A percentile compares a stretch with the other conserved stretches of the same genome.
Evolutionary conservation across 2,113 vertebrate species (phyloP).

Genomic region (Phaethon lepturus): DNA sequence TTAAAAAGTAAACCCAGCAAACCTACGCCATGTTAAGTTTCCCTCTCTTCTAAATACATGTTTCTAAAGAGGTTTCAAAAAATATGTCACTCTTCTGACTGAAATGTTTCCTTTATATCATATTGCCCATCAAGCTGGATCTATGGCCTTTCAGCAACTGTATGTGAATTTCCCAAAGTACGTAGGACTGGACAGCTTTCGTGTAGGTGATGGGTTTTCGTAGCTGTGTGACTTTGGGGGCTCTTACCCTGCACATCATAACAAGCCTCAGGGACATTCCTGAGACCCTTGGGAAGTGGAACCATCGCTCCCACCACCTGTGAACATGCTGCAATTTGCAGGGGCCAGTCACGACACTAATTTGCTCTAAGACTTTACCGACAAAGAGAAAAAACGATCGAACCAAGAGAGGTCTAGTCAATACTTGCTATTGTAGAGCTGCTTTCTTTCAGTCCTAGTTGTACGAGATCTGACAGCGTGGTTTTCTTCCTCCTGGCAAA

Average conservation of each 20-base stretch:
- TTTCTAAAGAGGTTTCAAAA: not conserved
- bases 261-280: not conserved
- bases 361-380: not conserved
- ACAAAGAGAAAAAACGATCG: not conserved
- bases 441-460: not conserved
- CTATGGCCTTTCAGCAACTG: not conserved
- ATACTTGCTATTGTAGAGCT: not conserved
- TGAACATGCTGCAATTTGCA: not conserved
- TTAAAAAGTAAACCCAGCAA: not conserved
- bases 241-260: not conserved
- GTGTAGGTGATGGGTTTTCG: not conserved
- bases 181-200: not conserved
- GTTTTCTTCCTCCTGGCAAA: not conserved
- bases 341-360: not conserved
- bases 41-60: not conserved
- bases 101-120: not conserved
- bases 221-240: not conserved
- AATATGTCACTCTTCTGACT: not conserved
- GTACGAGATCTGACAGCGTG: not conserved
- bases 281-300: not conserved
- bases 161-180: not conserved
- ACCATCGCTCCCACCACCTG: not conserved
- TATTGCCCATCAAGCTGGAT: not conserved
- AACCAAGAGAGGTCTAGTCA: not conserved
- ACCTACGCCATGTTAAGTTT: not conserved